phyloP scores from a whole-genome alignment of 2,797 vertebrate species.

The Spondyliosoma cantharus region DNA sequence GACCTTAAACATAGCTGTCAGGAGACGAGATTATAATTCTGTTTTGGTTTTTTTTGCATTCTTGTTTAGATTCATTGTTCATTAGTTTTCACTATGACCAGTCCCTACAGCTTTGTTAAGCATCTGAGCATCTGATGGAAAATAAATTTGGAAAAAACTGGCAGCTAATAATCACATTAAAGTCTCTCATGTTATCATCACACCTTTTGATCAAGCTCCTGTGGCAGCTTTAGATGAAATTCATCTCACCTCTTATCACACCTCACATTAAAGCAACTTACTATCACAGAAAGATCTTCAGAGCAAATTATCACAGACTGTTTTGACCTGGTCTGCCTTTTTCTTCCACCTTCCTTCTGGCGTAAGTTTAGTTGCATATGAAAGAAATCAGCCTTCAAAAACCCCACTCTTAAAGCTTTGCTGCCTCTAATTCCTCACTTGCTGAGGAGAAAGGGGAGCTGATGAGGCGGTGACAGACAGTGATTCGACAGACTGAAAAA shows the following conservation, averaged over 20 bases:
- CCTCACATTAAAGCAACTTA: conserved; percentile 1
- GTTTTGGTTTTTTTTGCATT: neutral
- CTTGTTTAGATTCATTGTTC: neutral
- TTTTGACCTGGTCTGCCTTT: conserved; percentile 30
- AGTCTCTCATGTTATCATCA: conserved; percentile 16
- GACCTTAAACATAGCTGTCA: neutral
- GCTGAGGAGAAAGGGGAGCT: conserved; percentile 14
- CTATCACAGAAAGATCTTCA: conserved; percentile 22
- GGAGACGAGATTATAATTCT: neutral
- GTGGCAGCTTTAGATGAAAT: conserved; percentile 19
- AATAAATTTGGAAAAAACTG: neutral
- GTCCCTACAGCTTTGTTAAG: neutral
- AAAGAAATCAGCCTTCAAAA: conserved; percentile 36
- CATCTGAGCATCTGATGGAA: neutral
- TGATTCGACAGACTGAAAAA: conserved; percentile 13
- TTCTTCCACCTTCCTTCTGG: conserved; percentile 43
- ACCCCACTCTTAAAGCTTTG: neutral
- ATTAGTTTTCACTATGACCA: neutral
- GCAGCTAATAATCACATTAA: conserved; percentile 12
- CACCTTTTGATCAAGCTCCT: conserved; percentile 1
- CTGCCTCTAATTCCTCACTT: conserved; percentile 27
- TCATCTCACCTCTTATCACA: conserved; percentile 29
- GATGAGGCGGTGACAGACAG: neutral
- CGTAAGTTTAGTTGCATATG: conserved; percentile 25
- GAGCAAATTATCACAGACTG: conserved; percentile 13